phyloP scores from a whole-genome alignment of 2,888 invertebrate species.

The Drosophila anomelani region DNA sequence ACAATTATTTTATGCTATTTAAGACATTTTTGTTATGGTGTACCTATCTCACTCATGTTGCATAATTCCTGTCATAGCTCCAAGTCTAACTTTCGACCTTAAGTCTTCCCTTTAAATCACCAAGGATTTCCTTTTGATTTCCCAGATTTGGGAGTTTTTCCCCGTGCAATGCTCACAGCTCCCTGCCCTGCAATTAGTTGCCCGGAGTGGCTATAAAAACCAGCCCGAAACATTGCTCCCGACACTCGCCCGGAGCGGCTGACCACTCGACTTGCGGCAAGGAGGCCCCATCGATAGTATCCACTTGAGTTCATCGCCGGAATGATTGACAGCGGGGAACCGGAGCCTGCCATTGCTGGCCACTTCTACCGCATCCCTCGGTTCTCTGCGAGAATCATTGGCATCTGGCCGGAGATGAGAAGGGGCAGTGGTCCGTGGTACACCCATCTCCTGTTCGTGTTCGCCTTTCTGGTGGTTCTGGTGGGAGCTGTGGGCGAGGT shows the following conservation, averaged over 20 bases:
- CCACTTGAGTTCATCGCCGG: constrained; percentile 34
- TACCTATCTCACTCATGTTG: too few species aligned
- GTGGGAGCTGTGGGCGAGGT: constrained; percentile 77
- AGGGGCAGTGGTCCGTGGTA: constrained; percentile 44
- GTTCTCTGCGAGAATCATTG: constrained; percentile 70
- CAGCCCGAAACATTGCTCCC: constrained; percentile 18
- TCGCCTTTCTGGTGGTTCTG: constrained; percentile 70
- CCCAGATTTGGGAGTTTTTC: neutral
- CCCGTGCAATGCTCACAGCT: neutral
- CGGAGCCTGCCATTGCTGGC: constrained; percentile 59
- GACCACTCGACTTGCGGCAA: constrained; percentile 19
- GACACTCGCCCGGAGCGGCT: constrained; percentile 43
- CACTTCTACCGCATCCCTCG: constrained; percentile 78
- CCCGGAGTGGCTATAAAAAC: constrained; percentile 57
- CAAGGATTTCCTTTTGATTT: neutral
- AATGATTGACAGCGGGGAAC: constrained; percentile 39
- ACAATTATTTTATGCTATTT: neutral
- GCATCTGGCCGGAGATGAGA: constrained; percentile 79
- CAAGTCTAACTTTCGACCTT: neutral
- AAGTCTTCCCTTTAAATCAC: neutral
- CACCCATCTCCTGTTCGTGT: constrained; percentile 58
- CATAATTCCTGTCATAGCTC: neutral
- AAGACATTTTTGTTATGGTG: neutral
- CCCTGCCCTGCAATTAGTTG: constrained; percentile 25
- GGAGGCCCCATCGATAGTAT: constrained; percentile 31